phyloP scores from a whole-genome alignment of 2,888 invertebrate genomes.

The Ypsolopha sequella region DNA sequence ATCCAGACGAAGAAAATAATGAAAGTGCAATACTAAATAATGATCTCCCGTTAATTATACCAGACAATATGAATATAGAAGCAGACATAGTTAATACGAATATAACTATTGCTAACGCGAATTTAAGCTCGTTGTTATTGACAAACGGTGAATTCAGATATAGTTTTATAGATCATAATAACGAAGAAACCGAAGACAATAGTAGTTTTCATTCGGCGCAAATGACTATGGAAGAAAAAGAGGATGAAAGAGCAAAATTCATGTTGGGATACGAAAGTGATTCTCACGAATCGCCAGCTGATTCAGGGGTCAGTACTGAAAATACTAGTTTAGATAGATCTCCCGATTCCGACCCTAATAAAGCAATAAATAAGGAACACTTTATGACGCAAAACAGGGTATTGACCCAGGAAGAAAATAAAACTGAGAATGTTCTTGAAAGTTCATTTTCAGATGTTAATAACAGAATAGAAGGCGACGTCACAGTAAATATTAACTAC shows the following conservation, averaged over 20 bases:
- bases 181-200: slow-evolving; percentile 26
- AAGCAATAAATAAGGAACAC: slow-evolving; percentile 38
- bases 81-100: slow-evolving; percentile 52
- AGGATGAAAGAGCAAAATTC: slow-evolving; percentile 48
- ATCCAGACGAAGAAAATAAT: slow-evolving; percentile 41
- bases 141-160: slow-evolving; percentile 60
- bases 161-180: slow-evolving; percentile 34
- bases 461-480: slow-evolving; percentile 15
- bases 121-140: slow-evolving; percentile 68
- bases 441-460: slow-evolving; percentile 41
- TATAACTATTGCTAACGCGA: slow-evolving; percentile 75
- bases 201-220: slow-evolving; percentile 45
- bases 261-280: slow-evolving; percentile 64
- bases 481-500: slow-evolving; percentile 50
- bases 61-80: slow-evolving; percentile 42
- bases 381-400: slow-evolving; percentile 60
- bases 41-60: slow-evolving; percentile 49
- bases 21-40: slow-evolving; percentile 33
- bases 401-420: slow-evolving; percentile 23
- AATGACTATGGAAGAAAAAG: slow-evolving; percentile 28
- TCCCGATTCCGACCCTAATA: slow-evolving; percentile 67
- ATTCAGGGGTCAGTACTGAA: slow-evolving; percentile 81
- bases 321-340: slow-evolving; percentile 78
- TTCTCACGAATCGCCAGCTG: slow-evolving; percentile 53
- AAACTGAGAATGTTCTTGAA: slow-evolving; percentile 29